Base-by-base conservation (phyloP, 2,888 invertebrate species). In the Troides helena region DNA sequence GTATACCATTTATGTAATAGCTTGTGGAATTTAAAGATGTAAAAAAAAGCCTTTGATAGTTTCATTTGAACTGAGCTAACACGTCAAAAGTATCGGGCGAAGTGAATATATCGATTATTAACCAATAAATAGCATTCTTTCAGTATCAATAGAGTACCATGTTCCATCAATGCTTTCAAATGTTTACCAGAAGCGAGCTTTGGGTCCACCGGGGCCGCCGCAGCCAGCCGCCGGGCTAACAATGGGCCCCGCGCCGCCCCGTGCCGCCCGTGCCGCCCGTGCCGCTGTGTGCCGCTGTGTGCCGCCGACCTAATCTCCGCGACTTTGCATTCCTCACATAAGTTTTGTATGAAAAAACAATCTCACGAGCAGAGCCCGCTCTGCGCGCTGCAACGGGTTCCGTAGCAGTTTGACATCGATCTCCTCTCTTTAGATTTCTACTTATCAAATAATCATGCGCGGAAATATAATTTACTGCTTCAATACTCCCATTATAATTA, bases 301-400 rank as follows among this genome's bases (percentile, higher is more conserved):
- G 76, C 67, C 74, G 72, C 73, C 77, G 76, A 62, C 74, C 43
- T 90, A 90, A 91, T 90, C 90, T 87, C 84, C 81, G 65, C 74
- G 80, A 85, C 86, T 81, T 77, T 78, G 82, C 89, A 91, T 91
- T 90, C 90, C 90, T 90, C 90, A 91, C 90, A 90, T 80, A 86
- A 82, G 80, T 77, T 72, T 77, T 76, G 79, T 79, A 80, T 81
- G 78, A 84, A 85, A 85, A 86, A 86, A 39, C 8, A 85, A 67
- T 68, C 73, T 53, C 2, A 17, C 7, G 21, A 39, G 2, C 70
- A 72, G 70, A 74, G 73, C 74, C 74, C 71, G 70, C 68, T 65
- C 68, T n/a, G 30, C 39, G 23, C 8, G 14, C n/a, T 8, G 36
- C 12, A 46, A 67, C 23, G 74, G 80, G 83, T 83, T 83, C 84